Evolutionary conservation across 2,888 invertebrate species (phyloP).

Genomic region (Camptogramma bilineatum): DNA sequence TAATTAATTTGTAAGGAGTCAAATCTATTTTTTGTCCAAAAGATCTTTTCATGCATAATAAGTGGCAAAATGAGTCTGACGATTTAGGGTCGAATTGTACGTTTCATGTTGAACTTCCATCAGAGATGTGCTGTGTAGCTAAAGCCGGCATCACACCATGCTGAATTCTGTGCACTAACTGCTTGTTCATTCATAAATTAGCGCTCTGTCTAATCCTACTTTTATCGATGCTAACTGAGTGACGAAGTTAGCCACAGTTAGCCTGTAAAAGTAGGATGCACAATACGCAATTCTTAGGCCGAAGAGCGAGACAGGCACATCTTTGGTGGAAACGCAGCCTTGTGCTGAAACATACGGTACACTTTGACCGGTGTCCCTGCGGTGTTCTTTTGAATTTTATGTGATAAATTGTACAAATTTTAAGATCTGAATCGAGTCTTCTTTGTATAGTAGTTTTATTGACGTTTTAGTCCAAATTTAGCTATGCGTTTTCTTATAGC

Average conservation of each 20-base stretch:
- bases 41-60: slow-evolving; percentile 54
- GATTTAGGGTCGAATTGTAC: slow-evolving; percentile 7
- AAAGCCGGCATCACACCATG: too few species aligned
- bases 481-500: slow-evolving; percentile 49
- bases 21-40: slow-evolving; percentile 25
- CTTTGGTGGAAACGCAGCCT: too few species aligned
- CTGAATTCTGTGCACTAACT: too few species aligned
- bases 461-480: slow-evolving; percentile 67
- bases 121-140: too few species aligned
- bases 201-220: too few species aligned
- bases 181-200: too few species aligned
- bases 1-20: slow-evolving; percentile 10
- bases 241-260: too few species aligned
- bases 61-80: slow-evolving; percentile 31
- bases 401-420: slow-evolving; percentile 81
- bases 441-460: slow-evolving; percentile 71
- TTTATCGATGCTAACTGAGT: too few species aligned
- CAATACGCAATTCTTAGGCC: too few species aligned
- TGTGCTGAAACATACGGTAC: slow-evolving; percentile 10
- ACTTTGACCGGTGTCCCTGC: slow-evolving; percentile 49
- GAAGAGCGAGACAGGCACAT: too few species aligned
- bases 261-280: too few species aligned
- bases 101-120: too few species aligned
- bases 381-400: slow-evolving; percentile 74
- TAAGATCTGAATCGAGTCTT: slow-evolving; percentile 78